Evolutionary conservation across 2,797 vertebrate species (phyloP), one percentile per base, ranked within the genome.

Genomic region (Urophycis tenuis): DNA sequence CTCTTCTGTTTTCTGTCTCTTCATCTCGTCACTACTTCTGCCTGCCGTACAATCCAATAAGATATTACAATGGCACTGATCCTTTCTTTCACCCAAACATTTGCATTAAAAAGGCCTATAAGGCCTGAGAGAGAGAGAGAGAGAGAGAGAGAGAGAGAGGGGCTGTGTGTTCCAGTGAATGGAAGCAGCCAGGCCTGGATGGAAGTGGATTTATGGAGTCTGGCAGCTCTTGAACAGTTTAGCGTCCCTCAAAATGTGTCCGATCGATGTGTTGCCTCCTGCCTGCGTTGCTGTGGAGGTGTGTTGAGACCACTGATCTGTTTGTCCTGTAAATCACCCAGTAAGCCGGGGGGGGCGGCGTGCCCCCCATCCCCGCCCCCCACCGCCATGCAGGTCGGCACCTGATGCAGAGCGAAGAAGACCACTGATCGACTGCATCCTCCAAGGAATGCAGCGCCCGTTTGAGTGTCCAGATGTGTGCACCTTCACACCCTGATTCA

Each of bases 171-270:
- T 74, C 32, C 39, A 53, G 25, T 22, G 72, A 72, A 34, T 41
- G 53, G 33, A 71, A 30, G 35, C 14, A n/a, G 34, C 41, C 31
- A 33, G 33, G 35, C 41, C 2, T n/a, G 49, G 49, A 53, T 22
- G 5, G 49, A 32, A 1, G 17, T 72, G 36, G 88, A 92, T 91
- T 91, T 89, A 91, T 91, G 81, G 90, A 90, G 82, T 89, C 90
- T 91, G 91, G 89, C 90, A 87, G 85, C 83, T 75, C 85, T 88
- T 89, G 87, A 89, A 90, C 90, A 91, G 89, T 89, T 91, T 88
- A 88, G 88, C 80, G 80, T 84, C 89, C 81, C 72, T 86, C 84
- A 82, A 84, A 92, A 90, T 85, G 87, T 91, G 90, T 91, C 88
- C 84, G 85, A 91, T 92, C 90, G 88, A 89, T 91, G 91, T 72